Base-by-base conservation (phyloP, 2,113 vertebrate species). In the Chaenocephalus aceratus region DNA sequence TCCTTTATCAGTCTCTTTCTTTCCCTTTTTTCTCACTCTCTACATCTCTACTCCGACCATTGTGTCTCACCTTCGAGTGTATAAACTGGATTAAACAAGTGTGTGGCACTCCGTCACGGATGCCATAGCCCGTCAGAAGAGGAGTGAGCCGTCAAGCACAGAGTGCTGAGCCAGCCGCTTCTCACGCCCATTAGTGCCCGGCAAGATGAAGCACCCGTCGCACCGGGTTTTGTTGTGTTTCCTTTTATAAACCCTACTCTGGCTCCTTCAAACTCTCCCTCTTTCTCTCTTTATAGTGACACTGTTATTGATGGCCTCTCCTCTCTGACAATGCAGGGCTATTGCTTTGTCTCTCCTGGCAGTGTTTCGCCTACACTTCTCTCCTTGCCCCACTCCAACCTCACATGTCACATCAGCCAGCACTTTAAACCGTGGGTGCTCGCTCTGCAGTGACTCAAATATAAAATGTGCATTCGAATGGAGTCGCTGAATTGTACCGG, bases 51-150 rank as follows among this genome's bases (percentile, higher is more conserved):
- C 72, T 75, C 70, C 51, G 30, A 61, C 83, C 73, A 77, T 54
- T 46, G 61, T 88, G 87, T 85, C 36, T 41, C 77, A 81, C 63
- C 75, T 83, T 82, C 11, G 21, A 84, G 80, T 83, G 62, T 80
- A 67, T 59, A 77, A 83, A 90, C 72, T 14, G 52, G 49, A 95
- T 96, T 96, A 96, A 96, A 95, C 93, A 95, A 95, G 94, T 95
- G 95, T 90, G 63, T 91, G 92, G 92, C 80, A 84, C 94, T 94
- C 91, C 79, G 91, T 94, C 93, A 85, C 89, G 87, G 89, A 87
- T 93, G 75, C 84, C 85, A 30, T 11, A 15, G 90, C 87, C 91
- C 83, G 82, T 82, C 91, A 88, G 87, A 45, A 67, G 88, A 82
- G 88, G 90, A 95, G 89, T 91, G 90, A 96, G 94, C 86, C 79